phyloP scores from a whole-genome alignment of 2,797 vertebrate species.

The Melanotaenia pygmaea region DNA sequence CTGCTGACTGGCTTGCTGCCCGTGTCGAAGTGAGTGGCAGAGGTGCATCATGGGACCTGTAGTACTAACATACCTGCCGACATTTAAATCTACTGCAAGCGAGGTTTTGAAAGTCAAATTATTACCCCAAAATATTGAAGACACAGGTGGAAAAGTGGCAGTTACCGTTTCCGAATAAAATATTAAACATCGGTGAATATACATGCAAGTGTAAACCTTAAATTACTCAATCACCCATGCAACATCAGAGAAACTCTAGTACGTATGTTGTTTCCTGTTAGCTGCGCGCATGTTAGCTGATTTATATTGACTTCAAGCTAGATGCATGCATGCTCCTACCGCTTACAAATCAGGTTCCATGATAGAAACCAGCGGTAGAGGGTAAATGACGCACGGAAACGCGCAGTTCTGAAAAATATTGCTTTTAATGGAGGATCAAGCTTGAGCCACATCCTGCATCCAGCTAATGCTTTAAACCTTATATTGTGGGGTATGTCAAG shows the following conservation, averaged over 20 bases:
- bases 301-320: slow-evolving; percentile 15
- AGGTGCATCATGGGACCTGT: slow-evolving; percentile 79
- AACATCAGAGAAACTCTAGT: background rate
- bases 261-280: slow-evolving; percentile 40
- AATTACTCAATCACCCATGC: slow-evolving; percentile 65
- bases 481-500: slow-evolving; percentile 51
- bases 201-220: accelerated
- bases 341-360: slow-evolving; percentile 30
- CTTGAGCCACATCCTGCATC: slow-evolving; percentile 28
- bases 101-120: background rate
- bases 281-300: slow-evolving; percentile 47
- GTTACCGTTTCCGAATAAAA: accelerated
- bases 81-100: background rate
- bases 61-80: slow-evolving; percentile 33
- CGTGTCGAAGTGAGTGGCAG: slow-evolving; percentile 2
- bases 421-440: slow-evolving; percentile 49
- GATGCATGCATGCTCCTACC: background rate
- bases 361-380: background rate
- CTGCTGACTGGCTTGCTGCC: slow-evolving; percentile 65
- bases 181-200: accelerated
- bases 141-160: accelerated
- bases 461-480: slow-evolving; percentile 14
- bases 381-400: slow-evolving; percentile 33
- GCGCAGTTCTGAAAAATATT: slow-evolving; percentile 15
- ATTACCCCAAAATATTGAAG: accelerated